Evolutionary conservation across 2,888 invertebrate species (phyloP).

Genomic region (Drosophila meridionalis): DNA sequence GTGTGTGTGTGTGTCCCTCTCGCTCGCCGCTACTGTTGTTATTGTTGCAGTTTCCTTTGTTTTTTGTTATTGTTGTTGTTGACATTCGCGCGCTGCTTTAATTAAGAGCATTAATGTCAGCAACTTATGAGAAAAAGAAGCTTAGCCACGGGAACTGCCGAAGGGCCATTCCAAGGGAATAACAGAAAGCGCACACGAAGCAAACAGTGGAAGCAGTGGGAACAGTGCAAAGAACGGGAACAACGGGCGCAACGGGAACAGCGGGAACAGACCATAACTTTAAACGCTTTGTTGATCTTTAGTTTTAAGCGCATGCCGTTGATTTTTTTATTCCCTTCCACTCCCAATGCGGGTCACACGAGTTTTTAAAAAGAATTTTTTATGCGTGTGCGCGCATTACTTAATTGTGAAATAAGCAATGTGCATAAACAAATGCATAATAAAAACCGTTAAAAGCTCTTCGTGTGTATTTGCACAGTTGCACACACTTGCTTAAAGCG

Average conservation of each 20-base stretch:
- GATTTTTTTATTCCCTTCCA: slow-evolving; percentile 24
- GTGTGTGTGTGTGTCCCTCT: slow-evolving; percentile 33
- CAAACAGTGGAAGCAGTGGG: background rate
- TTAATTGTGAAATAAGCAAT: slow-evolving; percentile 9
- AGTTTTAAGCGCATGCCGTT: slow-evolving; percentile 56
- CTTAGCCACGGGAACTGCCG: slow-evolving; percentile 13
- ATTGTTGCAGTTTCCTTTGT: slow-evolving; percentile 13
- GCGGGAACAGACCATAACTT: slow-evolving; percentile 60
- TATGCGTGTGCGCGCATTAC: slow-evolving; percentile 9
- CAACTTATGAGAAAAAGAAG: slow-evolving; percentile 64
- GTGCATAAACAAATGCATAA: slow-evolving; percentile 2
- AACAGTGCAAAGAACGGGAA: background rate
- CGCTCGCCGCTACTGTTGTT: slow-evolving; percentile 23
- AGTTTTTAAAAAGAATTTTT: slow-evolving; percentile 1
- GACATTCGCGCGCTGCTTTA: slow-evolving; percentile 69
- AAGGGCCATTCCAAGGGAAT: slow-evolving; percentile 14
- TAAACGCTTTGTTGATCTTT: slow-evolving; percentile 74
- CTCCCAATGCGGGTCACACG: slow-evolving; percentile 7
- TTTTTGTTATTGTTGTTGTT: slow-evolving; percentile 47
- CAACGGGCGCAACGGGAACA: slow-evolving; percentile 22
- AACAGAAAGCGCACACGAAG: slow-evolving; percentile 30
- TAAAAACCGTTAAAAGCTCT: slow-evolving; percentile 10
- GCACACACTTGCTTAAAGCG: background rate
- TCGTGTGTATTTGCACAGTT: background rate
- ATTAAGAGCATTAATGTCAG: slow-evolving; percentile 80